Evolutionary conservation across 35 echinoderm and acorn worm species (phyloP), one percentile per base, ranked within the genome.

Genomic region (Eucidaris tribuloides): DNA sequence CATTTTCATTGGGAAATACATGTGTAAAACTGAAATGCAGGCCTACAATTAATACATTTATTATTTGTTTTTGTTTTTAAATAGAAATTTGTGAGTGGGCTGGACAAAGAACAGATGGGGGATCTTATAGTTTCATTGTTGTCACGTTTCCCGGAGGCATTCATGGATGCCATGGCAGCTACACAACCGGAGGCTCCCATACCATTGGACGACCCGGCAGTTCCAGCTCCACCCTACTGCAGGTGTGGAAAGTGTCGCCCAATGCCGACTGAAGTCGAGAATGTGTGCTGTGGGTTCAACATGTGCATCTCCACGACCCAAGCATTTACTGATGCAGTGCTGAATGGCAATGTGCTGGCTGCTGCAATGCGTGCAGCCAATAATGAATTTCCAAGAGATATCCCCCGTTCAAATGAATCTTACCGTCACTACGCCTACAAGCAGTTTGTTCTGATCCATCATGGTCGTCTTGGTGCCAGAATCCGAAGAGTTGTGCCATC

Each of bases 211-310:
- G n/a, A n/a, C 76, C 40, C 58, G 18, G 56, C 76, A 2, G 37
- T 54, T 40, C 56, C 59, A 17, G 45, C 29, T 56, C 65, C 31
- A 37, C 84, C 84, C 5, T 86, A 56, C 30, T 77, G 43, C 22
- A 38, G 37, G 46, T 79, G 25, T 49, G 50, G 71, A 41, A 88
- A 80, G 50, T 88, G 79, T 80, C 60, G 76, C 42, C 60, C 62
- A 9, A 81, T 41, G 59, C 61, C 41, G 9, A 81, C 33, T 24
- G 60, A 64, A 3, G 29, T 64, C 9, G 60, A 64, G 29, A 64
- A 64, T 28, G 2, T 24, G 13, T 64, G 60, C 30, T 64, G 60
- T 31, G 19, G 3, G 11, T 9, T 64, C 29, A 18, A 31, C 29
- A 20, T 9, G 11, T 64, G 60, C 24, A 25, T 64, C 29, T 23